These are phyloP conservation scores for Drosophila grimshawi DNA, from an alignment of 1,140 invertebrate genomes.

Conservation along the genomic window DNA sequence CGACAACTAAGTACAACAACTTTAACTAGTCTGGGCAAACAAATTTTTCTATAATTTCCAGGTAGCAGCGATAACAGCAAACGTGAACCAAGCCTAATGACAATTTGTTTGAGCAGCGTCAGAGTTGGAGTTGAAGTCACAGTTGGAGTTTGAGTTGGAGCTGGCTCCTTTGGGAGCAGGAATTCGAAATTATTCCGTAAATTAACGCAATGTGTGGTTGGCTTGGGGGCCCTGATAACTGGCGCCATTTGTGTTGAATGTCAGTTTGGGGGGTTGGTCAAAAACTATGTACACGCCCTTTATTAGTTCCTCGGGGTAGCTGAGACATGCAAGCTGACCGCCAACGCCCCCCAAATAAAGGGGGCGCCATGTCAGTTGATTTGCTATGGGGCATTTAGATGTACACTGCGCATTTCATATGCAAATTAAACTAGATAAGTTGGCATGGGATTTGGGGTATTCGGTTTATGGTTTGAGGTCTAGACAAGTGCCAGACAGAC, in stretches of 20 bases:
- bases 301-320: constrained; percentile 5
- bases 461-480: constrained; percentile 33
- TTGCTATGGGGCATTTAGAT: constrained; percentile 67
- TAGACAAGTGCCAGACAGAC: constrained; percentile 68
- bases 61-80: constrained; percentile 53
- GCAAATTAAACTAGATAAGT: constrained; percentile 78
- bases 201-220: constrained; percentile 65
- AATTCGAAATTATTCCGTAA: constrained; percentile 78
- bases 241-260: constrained; percentile 50
- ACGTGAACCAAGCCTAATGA: constrained; percentile 61
- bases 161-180: constrained; percentile 19
- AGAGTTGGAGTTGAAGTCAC: not conserved
- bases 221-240: constrained; percentile 49
- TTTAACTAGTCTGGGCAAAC: constrained; percentile 74
- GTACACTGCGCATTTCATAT: constrained; percentile 73
- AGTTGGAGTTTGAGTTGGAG: not conserved
- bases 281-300: constrained; percentile 51
- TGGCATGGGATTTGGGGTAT: constrained; percentile 12
- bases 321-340: constrained; percentile 61
- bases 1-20: constrained; percentile 34
- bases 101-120: constrained; percentile 66
- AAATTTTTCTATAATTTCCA: constrained; percentile 81
- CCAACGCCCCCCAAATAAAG: not conserved
- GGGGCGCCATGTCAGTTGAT: constrained; percentile 70
- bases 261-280: not conserved